Conservation (phyloP, 2,113 vertebrate genomes). For the Myotis davidii region DNA sequence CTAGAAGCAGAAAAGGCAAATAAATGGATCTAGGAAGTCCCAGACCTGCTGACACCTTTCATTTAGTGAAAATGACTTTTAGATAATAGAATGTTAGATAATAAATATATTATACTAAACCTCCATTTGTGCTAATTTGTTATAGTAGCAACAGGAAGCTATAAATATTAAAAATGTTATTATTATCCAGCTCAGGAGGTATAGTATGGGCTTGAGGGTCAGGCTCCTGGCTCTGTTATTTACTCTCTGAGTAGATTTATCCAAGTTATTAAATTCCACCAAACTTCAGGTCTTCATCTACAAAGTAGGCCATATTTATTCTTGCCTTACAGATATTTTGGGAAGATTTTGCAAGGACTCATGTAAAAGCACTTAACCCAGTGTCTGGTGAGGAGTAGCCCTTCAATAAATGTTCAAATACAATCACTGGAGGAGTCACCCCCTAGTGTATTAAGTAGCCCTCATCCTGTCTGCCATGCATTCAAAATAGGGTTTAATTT, state of each 20-base stretch:
- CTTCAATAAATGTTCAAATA: background rate
- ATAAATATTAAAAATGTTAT: background rate
- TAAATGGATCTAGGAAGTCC: background rate
- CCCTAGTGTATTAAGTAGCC: background rate
- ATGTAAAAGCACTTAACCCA: background rate
- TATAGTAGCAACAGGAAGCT: background rate
- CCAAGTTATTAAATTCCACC: background rate
- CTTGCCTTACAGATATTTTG: background rate
- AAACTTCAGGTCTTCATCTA: background rate
- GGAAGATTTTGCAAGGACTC: background rate
- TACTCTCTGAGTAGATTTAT: background rate
- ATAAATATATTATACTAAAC: background rate
- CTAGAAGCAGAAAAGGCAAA: background rate
- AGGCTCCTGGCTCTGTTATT: background rate
- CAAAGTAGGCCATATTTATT: background rate
- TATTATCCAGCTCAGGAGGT: background rate
- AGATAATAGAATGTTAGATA: background rate
- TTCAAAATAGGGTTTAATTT: background rate
- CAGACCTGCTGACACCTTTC: background rate
- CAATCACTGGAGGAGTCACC: background rate
- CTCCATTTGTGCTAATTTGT: background rate
- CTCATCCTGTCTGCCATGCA: background rate
- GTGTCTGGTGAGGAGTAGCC: background rate
- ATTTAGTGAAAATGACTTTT: background rate
- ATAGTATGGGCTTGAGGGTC: background rate